These are phyloP conservation scores for Euura lappo DNA, from an alignment of 1,140 invertebrate species.

Conservation along the genomic window DNA sequence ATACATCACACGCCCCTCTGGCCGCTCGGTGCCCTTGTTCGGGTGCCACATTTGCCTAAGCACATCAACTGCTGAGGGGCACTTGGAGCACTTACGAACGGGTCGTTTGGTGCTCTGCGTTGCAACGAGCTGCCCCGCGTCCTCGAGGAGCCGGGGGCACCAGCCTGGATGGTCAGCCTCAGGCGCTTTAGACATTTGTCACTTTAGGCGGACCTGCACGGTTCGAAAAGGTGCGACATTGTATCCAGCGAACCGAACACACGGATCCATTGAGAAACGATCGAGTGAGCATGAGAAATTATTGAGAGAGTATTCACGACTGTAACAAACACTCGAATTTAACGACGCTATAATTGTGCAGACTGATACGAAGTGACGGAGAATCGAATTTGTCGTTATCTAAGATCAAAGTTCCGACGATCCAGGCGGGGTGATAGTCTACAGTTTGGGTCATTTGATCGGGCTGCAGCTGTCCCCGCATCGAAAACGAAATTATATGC, in stretches of 20 bases:
- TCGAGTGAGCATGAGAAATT: too few species aligned
- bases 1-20: constrained; percentile 59
- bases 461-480: constrained; percentile 58
- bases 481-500: constrained; percentile 59
- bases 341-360: too few species aligned
- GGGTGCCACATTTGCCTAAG: constrained; percentile 57
- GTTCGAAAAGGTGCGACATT: neutral
- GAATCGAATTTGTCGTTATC: neutral
- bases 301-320: too few species aligned
- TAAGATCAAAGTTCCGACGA: constrained; percentile 3
- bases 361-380: neutral
- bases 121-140: constrained; percentile 8
- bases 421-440: neutral
- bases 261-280: too few species aligned
- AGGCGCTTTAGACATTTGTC: constrained; percentile 5
- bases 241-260: too few species aligned
- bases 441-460: constrained; percentile 30
- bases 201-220: neutral
- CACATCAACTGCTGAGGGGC: constrained; percentile 49
- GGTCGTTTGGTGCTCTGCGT: constrained; percentile 39
- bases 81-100: constrained; percentile 39
- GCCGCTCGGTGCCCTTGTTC: constrained; percentile 25
- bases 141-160: constrained; percentile 15
- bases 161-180: neutral
- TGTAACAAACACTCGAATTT: too few species aligned